phyloP scores from a whole-genome alignment of 1,140 invertebrate genomes.

The Acromyrmex echinatior region DNA sequence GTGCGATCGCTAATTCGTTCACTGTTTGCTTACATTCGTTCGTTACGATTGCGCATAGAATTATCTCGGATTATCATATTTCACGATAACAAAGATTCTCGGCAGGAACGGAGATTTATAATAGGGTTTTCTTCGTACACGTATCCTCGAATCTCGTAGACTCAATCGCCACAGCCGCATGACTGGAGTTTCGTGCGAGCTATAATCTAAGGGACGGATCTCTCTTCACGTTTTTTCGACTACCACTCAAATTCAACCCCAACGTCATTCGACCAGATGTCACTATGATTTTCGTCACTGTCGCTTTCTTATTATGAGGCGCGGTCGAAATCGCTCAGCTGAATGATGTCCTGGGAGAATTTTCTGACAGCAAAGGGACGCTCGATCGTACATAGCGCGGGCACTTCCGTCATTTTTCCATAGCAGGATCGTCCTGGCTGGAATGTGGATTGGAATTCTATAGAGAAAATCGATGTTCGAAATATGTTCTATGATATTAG shows the following conservation, averaged over 20 bases:
- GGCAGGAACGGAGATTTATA: not conserved
- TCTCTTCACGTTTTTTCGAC: slow-evolving; percentile 9
- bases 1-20: not conserved
- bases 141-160: slow-evolving; percentile 44
- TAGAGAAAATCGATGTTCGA: slow-evolving; percentile 69
- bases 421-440: slow-evolving; percentile 39
- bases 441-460: slow-evolving; percentile 70
- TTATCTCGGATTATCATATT: not conserved
- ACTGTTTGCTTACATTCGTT: not conserved
- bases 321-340: slow-evolving; percentile 44
- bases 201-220: slow-evolving; percentile 39
- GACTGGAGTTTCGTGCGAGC: slow-evolving; percentile 18
- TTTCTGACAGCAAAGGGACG: slow-evolving; percentile 21
- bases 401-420: slow-evolving; percentile 68
- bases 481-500: slow-evolving; percentile 73
- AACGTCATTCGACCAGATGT: slow-evolving; percentile 23
- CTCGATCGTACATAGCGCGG: slow-evolving; percentile 52
- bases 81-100: not conserved
- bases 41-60: not conserved
- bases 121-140: slow-evolving; percentile 27
- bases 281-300: slow-evolving; percentile 59
- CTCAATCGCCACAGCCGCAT: slow-evolving; percentile 45
- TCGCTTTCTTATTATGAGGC: slow-evolving; percentile 59
- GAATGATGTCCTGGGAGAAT: slow-evolving; percentile 44
- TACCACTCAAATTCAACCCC: not conserved